These are phyloP conservation scores for Colossoma macropomum DNA, from an alignment of 2,113 vertebrate species.

Conservation along the genomic window DNA sequence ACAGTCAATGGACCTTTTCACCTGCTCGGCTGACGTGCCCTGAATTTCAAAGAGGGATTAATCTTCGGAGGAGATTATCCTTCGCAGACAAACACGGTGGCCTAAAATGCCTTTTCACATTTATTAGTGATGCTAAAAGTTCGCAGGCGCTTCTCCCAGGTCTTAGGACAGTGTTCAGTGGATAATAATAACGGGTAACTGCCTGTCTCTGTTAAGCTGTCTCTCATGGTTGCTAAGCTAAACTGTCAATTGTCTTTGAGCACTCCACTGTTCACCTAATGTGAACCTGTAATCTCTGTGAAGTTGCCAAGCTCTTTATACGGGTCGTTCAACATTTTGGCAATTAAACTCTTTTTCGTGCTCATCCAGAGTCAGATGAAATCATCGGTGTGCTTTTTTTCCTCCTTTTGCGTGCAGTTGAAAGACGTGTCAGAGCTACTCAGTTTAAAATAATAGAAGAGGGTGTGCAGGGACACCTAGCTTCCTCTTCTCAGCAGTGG, in stretches of 20 bases:
- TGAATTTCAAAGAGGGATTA: neutral
- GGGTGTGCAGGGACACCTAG: neutral
- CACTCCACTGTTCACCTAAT: neutral
- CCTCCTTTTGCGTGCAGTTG: neutral
- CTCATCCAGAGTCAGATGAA: constrained; percentile 10
- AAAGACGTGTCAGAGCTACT: neutral
- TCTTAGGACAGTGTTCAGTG: neutral
- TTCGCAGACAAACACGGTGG: neutral
- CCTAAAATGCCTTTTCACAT: neutral
- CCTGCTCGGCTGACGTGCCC: neutral
- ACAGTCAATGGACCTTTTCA: constrained; percentile 1
- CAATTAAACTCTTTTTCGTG: constrained; percentile 13
- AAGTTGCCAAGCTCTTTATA: constrained; percentile 10
- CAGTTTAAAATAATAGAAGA: neutral
- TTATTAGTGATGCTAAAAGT: neutral
- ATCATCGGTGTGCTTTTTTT: neutral
- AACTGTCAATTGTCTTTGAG: constrained; percentile 28
- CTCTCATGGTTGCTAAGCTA: neutral
- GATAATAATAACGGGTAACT: neutral
- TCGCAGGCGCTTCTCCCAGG: constrained; percentile 16
- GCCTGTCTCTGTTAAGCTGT: neutral
- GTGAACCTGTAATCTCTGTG: constrained; percentile 16
- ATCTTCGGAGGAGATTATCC: neutral
- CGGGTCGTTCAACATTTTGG: constrained; percentile 11
- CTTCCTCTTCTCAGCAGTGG: neutral